phyloP scores from a whole-genome alignment of 2,888 invertebrate genomes.

The Pandemis corylana region DNA sequence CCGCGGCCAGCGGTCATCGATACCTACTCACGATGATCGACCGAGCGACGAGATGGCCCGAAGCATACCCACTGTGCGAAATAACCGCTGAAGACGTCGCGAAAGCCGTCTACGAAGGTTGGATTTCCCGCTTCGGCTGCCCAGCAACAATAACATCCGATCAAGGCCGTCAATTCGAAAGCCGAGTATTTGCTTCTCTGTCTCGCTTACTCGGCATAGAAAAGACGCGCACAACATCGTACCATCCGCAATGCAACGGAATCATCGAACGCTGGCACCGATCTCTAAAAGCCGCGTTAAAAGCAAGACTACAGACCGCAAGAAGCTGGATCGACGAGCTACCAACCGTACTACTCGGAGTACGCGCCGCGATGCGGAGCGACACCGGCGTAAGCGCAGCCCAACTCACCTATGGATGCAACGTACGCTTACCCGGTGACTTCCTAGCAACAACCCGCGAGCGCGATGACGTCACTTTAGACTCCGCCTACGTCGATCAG shows the following conservation, averaged over 20 bases:
- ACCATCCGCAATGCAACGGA: slow-evolving; percentile 2
- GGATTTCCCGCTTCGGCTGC: slow-evolving; percentile 8
- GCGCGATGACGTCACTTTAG: too few species aligned
- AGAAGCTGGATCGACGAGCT: slow-evolving; percentile 4
- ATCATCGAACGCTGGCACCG: slow-evolving; percentile 2
- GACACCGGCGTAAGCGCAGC: too few species aligned
- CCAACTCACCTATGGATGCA: too few species aligned
- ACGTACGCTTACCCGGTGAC: too few species aligned
- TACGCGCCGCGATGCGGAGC: background rate
- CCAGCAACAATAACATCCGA: background rate
- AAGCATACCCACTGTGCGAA: background rate
- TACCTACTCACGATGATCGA: slow-evolving; percentile 1
- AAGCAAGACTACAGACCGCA: background rate
- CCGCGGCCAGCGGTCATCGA: background rate
- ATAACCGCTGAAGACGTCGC: slow-evolving; percentile 5
- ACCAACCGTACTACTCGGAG: slow-evolving; percentile 2
- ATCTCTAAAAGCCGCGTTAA: background rate
- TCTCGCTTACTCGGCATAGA: background rate
- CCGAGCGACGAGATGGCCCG: slow-evolving; percentile 13
- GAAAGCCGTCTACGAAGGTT: background rate
- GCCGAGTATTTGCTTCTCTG: too few species aligned
- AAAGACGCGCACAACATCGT: background rate
- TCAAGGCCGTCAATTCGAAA: background rate
- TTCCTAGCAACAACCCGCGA: too few species aligned
- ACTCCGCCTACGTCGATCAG: too few species aligned